A percentile compares a stretch with the other conserved stretches of the same genome.
These are phyloP conservation scores for Cyprinodon tularosa DNA, from an alignment of 2,113 vertebrate species.

Conservation along the genomic window DNA sequence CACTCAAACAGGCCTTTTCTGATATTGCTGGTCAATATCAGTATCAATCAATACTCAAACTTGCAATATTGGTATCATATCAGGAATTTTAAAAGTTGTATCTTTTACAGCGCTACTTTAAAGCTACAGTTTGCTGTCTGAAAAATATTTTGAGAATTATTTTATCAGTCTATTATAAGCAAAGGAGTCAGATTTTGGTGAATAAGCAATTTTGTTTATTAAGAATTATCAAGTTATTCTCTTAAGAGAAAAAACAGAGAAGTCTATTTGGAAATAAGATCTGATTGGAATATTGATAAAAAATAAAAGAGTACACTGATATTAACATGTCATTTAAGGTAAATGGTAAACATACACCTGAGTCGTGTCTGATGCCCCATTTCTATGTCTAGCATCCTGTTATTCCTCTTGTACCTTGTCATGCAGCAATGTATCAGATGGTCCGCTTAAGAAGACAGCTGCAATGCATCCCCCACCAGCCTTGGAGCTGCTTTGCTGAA, in stretches of 20 bases:
- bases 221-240: too few species aligned
- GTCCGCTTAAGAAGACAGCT: constrained; percentile 28
- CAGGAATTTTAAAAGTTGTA: too few species aligned
- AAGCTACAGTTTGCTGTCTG: background rate
- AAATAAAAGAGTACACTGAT: background rate
- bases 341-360: background rate
- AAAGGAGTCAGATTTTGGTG: too few species aligned
- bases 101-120: background rate
- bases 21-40: too few species aligned
- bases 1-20: too few species aligned
- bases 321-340: background rate
- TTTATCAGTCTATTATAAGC: too few species aligned
- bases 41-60: too few species aligned
- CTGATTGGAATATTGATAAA: too few species aligned
- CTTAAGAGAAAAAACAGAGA: too few species aligned
- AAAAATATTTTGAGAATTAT: background rate
- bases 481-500: constrained; percentile 27
- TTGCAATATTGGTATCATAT: too few species aligned
- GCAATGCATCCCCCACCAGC: constrained; percentile 21
- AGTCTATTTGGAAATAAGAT: background rate
- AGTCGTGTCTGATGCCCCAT: constrained; percentile 17
- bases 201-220: too few species aligned
- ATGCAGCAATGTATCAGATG: constrained; percentile 46
- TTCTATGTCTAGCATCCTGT: constrained; percentile 29
- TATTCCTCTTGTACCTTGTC: constrained; percentile 36